Evolutionary conservation across 2,888 invertebrate genomes (phyloP).

Genomic region (Eretmocerus hayati): DNA sequence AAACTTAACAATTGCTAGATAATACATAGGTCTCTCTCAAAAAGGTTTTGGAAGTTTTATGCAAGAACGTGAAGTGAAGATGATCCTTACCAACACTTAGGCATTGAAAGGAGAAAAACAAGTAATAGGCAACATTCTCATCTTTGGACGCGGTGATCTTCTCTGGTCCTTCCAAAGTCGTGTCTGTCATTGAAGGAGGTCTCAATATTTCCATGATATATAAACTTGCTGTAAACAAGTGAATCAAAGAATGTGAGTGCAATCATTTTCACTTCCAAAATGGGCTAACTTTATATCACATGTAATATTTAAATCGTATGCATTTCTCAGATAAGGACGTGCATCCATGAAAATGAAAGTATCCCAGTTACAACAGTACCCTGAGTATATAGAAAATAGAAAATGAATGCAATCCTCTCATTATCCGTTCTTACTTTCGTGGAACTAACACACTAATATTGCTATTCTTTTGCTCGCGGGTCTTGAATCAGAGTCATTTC

Average conservation of each 20-base stretch:
- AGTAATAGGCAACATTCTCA: constrained; percentile 18
- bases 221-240: no score
- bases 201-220: no score
- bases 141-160: constrained; percentile 9
- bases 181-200: no score
- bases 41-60: constrained; percentile 9
- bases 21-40: constrained; percentile 14
- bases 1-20: constrained; percentile 22
- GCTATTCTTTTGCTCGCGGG: constrained; percentile 27
- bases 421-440: constrained; percentile 4
- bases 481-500: no score
- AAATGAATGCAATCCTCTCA: constrained; percentile 13
- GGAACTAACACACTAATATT: constrained; percentile 34
- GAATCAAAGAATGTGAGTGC: no score
- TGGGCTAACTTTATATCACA: constrained; percentile 40
- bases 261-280: constrained; percentile 28
- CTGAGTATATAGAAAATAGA: no score
- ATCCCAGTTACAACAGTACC: constrained; percentile 4
- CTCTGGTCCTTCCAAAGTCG: constrained; percentile 6
- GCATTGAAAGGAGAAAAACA: constrained; percentile 18
- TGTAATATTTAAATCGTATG: constrained; percentile 30
- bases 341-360: constrained; percentile 16
- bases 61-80: no score
- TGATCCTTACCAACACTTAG: no score
- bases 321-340: constrained; percentile 24